A percentile compares a stretch with the other conserved stretches of the same genome.
Evolutionary conservation across 2,888 invertebrate species (phyloP).

Genomic region (Parnassius glacialis): DNA sequence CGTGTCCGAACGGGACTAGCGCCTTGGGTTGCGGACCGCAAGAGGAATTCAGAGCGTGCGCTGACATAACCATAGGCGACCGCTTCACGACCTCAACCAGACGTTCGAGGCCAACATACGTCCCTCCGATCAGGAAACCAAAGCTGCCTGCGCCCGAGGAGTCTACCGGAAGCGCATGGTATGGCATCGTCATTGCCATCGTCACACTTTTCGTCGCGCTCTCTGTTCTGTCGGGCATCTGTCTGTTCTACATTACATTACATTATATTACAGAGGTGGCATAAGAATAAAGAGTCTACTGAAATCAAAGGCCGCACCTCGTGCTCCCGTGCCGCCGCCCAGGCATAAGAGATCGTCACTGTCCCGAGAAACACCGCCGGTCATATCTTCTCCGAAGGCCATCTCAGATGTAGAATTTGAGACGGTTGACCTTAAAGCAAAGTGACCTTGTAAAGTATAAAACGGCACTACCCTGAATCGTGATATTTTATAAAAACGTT

Average conservation of each 20-base stretch:
- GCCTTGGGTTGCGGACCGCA: slow-evolving; percentile 94
- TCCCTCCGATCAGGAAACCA: slow-evolving; percentile 67
- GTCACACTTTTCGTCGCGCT: slow-evolving; percentile 84
- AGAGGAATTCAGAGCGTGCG: slow-evolving; percentile 92
- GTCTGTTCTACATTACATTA: too few relatives aligned
- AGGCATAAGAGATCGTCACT: slow-evolving; percentile 66
- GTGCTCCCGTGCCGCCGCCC: slow-evolving; percentile 70
- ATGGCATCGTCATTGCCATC: slow-evolving; percentile 82
- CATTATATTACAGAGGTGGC: slow-evolving; percentile 88
- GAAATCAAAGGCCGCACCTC: slow-evolving; percentile 62
- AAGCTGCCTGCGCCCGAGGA: slow-evolving; percentile 68
- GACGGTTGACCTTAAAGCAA: slow-evolving; percentile 58
- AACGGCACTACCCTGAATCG: slow-evolving; percentile 43
- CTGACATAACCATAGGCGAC: slow-evolving; percentile 88
- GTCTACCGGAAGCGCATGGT: slow-evolving; percentile 71
- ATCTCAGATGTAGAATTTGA: slow-evolving; percentile 73
- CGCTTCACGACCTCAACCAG: slow-evolving; percentile 66
- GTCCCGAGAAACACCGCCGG: slow-evolving; percentile 63
- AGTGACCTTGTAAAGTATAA: slow-evolving; percentile 28
- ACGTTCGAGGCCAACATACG: slow-evolving; percentile 69
- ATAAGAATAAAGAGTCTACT: slow-evolving; percentile 84
- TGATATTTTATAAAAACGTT: slow-evolving; percentile 31
- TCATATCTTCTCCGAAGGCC: slow-evolving; percentile 59
- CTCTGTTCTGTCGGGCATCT: slow-evolving; percentile 84
- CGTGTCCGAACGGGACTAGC: slow-evolving; percentile 86